phyloP scores from a whole-genome alignment of 2,888 invertebrate species.

The Cantharis rufa region DNA sequence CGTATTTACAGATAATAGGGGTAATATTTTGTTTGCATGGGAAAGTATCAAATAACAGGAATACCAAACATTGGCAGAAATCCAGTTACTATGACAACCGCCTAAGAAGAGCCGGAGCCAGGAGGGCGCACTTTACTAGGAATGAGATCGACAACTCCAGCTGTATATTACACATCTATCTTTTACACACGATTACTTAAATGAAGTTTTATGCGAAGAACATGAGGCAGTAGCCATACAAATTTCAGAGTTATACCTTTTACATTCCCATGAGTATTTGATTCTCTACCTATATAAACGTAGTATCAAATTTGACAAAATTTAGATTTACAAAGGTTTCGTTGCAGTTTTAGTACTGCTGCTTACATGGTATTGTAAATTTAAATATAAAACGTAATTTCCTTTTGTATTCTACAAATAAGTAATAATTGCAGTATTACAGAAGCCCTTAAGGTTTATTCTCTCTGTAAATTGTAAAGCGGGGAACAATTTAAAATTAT shows the following conservation, averaged over 20 bases:
- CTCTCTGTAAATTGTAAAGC: not conserved
- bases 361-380: not conserved
- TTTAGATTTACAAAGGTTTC: not conserved
- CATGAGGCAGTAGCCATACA: not conserved
- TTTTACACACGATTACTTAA: slow-evolving; percentile 14
- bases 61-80: slow-evolving; percentile 22
- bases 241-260: slow-evolving; percentile 1
- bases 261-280: not conserved
- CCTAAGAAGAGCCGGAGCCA: slow-evolving; percentile 26
- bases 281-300: not conserved
- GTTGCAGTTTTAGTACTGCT: not conserved
- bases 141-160: slow-evolving; percentile 19
- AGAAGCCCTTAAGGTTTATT: not conserved
- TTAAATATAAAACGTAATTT: not conserved
- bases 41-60: slow-evolving; percentile 4
- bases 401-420: not conserved
- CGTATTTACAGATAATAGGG: not conserved
- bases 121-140: slow-evolving; percentile 22
- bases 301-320: not conserved
- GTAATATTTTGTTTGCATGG: not conserved
- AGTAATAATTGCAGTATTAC: not conserved
- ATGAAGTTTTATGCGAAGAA: not conserved
- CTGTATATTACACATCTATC: slow-evolving; percentile 18
- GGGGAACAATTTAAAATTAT: not conserved
- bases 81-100: slow-evolving; percentile 25